Percentiles rank a stretch among this genome's conserved stretches.
Evolutionary conservation across 1,140 invertebrate genomes (phyloP).

Genomic region (Drosophila nigromelanica): DNA sequence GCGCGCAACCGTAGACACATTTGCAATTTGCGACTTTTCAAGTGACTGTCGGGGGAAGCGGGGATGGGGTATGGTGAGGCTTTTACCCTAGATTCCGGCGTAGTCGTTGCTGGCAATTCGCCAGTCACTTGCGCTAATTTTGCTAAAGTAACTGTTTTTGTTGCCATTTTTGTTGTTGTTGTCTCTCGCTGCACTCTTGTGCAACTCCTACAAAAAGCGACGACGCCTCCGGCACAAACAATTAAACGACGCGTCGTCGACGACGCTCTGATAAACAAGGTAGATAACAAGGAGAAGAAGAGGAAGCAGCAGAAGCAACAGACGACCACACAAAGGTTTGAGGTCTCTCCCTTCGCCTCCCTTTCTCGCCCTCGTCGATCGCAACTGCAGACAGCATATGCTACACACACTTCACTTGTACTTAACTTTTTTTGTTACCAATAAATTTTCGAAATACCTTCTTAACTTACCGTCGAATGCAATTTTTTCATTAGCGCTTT

Average conservation of each 20-base stretch:
- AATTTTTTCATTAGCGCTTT: conserved; percentile 77
- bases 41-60: not conserved
- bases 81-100: conserved; percentile 70
- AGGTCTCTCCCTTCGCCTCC: conserved; percentile 4
- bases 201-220: conserved; percentile 57
- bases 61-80: not conserved
- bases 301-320: conserved; percentile 20
- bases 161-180: conserved; percentile 1
- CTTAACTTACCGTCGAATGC: conserved; percentile 53
- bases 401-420: conserved; percentile 50
- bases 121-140: conserved; percentile 71
- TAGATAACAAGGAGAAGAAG: conserved; percentile 54
- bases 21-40: conserved; percentile 47
- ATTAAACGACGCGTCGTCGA: conserved; percentile 67
- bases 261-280: conserved; percentile 69
- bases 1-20: conserved; percentile 59
- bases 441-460: conserved; percentile 77
- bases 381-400: conserved; percentile 58
- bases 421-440: conserved; percentile 49
- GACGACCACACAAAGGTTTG: conserved; percentile 65
- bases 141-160: conserved; percentile 67
- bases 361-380: conserved; percentile 7
- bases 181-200: conserved; percentile 25
- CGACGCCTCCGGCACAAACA: conserved; percentile 70
- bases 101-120: conserved; percentile 56